Percentiles rank a stretch among this genome's conserved stretches.
These are phyloP conservation scores for Melanocharis versteri DNA, from an alignment of 2,113 vertebrate species.

Conservation along the genomic window DNA sequence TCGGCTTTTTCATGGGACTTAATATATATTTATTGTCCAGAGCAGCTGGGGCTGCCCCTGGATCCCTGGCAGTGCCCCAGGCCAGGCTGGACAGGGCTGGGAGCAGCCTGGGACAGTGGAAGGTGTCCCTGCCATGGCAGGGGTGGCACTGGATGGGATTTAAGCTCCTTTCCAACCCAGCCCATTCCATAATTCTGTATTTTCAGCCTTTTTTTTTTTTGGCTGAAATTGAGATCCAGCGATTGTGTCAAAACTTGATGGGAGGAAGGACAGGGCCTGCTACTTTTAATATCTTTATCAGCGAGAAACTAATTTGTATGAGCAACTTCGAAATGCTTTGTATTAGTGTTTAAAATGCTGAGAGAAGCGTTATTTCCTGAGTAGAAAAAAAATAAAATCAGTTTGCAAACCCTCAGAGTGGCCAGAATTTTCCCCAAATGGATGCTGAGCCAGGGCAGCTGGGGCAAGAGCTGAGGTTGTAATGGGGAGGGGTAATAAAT, in stretches of 20 bases:
- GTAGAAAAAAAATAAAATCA: not conserved
- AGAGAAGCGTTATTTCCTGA: not conserved
- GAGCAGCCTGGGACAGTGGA: not conserved
- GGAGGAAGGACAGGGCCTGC: not conserved
- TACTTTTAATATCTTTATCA: not conserved
- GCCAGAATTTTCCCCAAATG: not conserved
- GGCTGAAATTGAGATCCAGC: not conserved
- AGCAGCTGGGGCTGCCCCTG: not conserved
- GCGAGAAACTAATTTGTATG: not conserved
- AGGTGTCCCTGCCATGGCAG: not conserved
- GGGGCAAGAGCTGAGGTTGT: not conserved
- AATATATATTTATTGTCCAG: not conserved
- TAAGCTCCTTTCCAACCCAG: not conserved
- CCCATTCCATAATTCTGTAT: not conserved
- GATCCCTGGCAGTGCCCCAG: not conserved
- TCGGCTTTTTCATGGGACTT: not conserved
- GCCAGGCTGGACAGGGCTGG: not conserved
- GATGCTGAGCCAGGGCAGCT: not conserved
- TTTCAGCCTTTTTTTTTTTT: not conserved
- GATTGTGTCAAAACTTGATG: not conserved
- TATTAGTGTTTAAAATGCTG: not conserved
- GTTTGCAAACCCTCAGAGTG: not conserved
- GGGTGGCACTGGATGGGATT: rapidly evolving
- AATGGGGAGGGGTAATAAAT: not conserved
- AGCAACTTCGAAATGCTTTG: not conserved